Evolutionary conservation across 1,140 invertebrate genomes (phyloP).

Genomic region (Caenorhabditis remanei): DNA sequence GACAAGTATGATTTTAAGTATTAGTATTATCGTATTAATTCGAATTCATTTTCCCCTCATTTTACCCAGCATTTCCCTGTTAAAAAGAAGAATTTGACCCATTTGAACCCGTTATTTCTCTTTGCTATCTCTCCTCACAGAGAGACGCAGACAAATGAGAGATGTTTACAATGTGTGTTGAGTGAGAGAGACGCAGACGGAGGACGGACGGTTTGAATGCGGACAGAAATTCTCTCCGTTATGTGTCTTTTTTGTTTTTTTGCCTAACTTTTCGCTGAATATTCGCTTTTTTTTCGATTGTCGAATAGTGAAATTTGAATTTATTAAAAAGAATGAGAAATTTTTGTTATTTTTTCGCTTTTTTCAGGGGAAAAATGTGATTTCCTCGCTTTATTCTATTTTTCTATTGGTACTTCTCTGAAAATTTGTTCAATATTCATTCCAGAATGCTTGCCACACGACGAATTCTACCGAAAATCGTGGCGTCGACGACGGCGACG

Average conservation of each 20-base stretch:
- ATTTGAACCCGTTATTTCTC: no score
- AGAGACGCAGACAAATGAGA: conserved; percentile 1
- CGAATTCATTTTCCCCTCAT: no score
- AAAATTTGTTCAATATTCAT: neutral
- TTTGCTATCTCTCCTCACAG: no score
- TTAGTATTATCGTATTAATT: no score
- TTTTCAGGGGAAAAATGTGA: no score
- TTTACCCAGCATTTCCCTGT: no score
- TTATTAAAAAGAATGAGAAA: neutral
- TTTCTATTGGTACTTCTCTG: no score
- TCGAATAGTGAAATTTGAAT: no score
- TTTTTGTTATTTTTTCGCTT: neutral
- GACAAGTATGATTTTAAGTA: no score
- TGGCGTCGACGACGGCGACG: neutral
- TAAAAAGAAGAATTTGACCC: no score
- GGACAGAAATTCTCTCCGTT: neutral
- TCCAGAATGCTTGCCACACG: conserved; percentile 2
- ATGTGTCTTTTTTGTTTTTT: neutral
- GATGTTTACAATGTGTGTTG: neutral
- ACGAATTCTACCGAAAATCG: neutral
- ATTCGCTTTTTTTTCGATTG: no score
- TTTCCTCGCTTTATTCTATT: neutral
- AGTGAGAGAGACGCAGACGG: conserved; percentile 2
- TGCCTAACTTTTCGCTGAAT: no score
- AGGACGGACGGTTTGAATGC: conserved; percentile 31